phyloP scores from a whole-genome alignment of 2,797 vertebrate species.

The Rhodeus uyekii region DNA sequence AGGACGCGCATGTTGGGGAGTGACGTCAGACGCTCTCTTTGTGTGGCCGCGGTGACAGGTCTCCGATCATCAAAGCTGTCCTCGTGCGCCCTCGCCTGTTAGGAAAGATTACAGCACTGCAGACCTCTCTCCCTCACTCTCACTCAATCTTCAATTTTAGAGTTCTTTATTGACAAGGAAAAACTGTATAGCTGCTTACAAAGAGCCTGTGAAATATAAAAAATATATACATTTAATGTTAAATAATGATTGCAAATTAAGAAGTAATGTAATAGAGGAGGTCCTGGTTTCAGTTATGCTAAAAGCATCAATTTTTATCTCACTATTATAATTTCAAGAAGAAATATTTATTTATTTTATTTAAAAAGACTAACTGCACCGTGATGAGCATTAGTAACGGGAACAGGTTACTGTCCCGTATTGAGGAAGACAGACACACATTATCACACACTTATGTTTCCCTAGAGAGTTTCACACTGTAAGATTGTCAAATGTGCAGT shows the following conservation, averaged over 20 bases:
- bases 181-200: background rate
- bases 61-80: constrained; percentile 71
- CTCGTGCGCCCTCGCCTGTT: constrained; percentile 83
- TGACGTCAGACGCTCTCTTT: constrained; percentile 50
- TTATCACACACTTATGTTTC: background rate
- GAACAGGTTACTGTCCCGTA: background rate
- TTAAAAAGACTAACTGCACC: background rate
- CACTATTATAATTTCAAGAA: background rate
- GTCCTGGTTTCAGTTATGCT: background rate
- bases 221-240: too few relatives aligned
- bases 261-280: background rate
- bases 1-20: background rate
- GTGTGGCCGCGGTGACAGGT: constrained; percentile 41
- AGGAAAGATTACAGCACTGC: constrained; percentile 63
- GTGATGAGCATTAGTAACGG: background rate
- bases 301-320: too few relatives aligned
- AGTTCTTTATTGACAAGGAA: background rate
- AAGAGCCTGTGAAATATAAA: background rate
- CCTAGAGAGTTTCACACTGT: background rate
- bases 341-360: background rate
- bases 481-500: background rate
- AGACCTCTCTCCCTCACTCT: background rate
- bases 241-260: background rate
- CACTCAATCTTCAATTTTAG: background rate
- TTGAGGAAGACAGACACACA: background rate